These are phyloP conservation scores for Pachycephala philippinensis DNA, from an alignment of 2,113 vertebrate species.

Conservation along the genomic window DNA sequence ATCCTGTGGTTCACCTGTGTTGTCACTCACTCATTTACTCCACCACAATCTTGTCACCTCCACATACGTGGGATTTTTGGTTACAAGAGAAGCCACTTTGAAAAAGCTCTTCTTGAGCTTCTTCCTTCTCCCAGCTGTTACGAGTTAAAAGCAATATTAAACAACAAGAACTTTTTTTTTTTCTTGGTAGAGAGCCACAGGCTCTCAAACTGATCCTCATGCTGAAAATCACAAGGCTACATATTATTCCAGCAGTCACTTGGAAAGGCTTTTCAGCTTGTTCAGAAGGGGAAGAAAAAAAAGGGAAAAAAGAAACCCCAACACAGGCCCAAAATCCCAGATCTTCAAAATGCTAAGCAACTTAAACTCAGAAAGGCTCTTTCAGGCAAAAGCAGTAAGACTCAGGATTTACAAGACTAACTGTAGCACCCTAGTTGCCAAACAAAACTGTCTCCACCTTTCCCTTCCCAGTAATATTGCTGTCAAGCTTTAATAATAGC, in stretches of 20 bases:
- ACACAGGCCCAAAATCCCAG: not conserved
- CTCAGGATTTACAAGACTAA: not conserved
- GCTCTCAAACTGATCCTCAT: not conserved
- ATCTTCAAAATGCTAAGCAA: not conserved
- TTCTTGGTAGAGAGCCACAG: not conserved
- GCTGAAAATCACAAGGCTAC: not conserved
- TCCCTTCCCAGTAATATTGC: not conserved
- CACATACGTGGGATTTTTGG: not conserved
- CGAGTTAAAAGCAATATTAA: not conserved
- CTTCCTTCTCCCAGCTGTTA: not conserved
- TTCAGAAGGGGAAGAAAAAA: not conserved
- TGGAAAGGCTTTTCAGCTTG: not conserved
- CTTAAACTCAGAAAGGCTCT: not conserved
- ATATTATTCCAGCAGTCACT: not conserved
- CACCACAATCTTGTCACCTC: not conserved
- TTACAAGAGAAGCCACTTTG: not conserved
- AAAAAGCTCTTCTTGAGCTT: not conserved
- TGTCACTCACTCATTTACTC: not conserved
- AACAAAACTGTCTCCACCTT: not conserved
- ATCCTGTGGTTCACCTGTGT: not conserved
- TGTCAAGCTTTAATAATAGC: not conserved
- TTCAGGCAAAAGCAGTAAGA: not conserved
- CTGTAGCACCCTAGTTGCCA: not conserved
- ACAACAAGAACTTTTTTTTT: not conserved
- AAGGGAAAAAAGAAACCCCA: not conserved